phyloP scores from a whole-genome alignment of 92 coral and sea anemone genomes.

The Nematostella vectensis region DNA sequence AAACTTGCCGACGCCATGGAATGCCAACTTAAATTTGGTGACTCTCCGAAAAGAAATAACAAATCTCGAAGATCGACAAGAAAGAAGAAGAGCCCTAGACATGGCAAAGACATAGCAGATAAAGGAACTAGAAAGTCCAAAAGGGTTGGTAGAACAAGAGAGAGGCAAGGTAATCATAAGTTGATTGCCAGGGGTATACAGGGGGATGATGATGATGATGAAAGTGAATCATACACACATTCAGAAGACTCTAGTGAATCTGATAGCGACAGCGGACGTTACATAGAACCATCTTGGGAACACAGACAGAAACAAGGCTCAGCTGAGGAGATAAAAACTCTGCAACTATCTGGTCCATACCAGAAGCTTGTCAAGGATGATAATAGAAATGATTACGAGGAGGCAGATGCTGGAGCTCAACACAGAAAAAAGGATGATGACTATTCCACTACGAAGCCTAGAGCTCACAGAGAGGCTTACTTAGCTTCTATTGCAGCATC shows the following conservation, averaged over 20 bases:
- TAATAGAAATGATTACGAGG: constrained; percentile 54
- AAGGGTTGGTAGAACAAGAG: constrained; percentile 62
- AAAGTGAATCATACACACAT: constrained; percentile 8
- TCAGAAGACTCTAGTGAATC: constrained; percentile 15
- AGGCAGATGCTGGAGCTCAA: constrained; percentile 17
- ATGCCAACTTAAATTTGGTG: constrained; percentile 40
- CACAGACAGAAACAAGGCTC: constrained; percentile 4
- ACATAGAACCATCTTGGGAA: constrained; percentile 21
- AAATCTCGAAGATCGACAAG: constrained; percentile 14
- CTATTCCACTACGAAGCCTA: constrained; percentile 46
- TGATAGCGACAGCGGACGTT: constrained; percentile 7
- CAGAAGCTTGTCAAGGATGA: constrained; percentile 20
- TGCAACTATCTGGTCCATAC: constrained; percentile 23
- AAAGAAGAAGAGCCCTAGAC: constrained; percentile 15
- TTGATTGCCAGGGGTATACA: constrained; percentile 85
- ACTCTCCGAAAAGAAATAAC: constrained; percentile 24
- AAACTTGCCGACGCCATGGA: constrained; percentile 89
- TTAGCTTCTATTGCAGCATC: constrained; percentile 71
- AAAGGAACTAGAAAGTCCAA: constrained; percentile 19
- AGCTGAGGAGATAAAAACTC: neutral
- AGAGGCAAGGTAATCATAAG: constrained; percentile 76
- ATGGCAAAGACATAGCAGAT: constrained; percentile 11
- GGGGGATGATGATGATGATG: constrained; percentile 31
- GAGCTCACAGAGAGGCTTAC: constrained; percentile 81
- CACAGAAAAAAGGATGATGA: constrained; percentile 6